These are phyloP conservation scores for Camponotus fellah DNA, from an alignment of 2,888 invertebrate species.

Conservation along the genomic window DNA sequence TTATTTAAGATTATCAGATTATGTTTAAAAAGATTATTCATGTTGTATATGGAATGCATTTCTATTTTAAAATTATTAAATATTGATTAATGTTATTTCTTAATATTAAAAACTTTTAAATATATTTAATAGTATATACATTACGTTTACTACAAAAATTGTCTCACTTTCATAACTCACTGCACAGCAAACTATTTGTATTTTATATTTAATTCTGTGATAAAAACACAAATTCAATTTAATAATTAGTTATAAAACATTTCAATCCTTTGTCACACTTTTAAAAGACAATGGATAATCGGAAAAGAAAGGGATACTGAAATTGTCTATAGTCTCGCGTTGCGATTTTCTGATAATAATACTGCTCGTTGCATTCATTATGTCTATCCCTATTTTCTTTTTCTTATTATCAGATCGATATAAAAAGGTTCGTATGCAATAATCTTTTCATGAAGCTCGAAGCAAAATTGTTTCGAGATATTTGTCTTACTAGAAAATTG, in stretches of 20 bases:
- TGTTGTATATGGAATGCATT: not conserved
- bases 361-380: not conserved
- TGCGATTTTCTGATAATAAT: not conserved
- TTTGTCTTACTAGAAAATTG: not conserved
- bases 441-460: conserved; percentile 13
- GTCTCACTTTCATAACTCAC: not conserved
- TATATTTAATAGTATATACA: not conserved
- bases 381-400: not conserved
- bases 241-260: not conserved
- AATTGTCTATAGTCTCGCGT: conserved; percentile 1
- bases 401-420: conserved; percentile 10
- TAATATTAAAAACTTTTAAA: not conserved
- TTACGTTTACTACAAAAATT: not conserved
- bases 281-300: not conserved
- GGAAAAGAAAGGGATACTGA: not conserved
- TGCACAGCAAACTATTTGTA: not conserved
- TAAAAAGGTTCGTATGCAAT: not conserved
- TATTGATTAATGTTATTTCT: not conserved
- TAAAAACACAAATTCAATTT: conserved; percentile 2
- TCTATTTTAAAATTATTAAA: not conserved
- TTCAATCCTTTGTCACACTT: not conserved
- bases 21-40: not conserved
- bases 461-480: not conserved
- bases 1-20: not conserved
- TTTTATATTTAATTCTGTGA: not conserved